Base-by-base conservation (phyloP, 1,140 invertebrate genomes). In the Paracyclopina nana region DNA sequence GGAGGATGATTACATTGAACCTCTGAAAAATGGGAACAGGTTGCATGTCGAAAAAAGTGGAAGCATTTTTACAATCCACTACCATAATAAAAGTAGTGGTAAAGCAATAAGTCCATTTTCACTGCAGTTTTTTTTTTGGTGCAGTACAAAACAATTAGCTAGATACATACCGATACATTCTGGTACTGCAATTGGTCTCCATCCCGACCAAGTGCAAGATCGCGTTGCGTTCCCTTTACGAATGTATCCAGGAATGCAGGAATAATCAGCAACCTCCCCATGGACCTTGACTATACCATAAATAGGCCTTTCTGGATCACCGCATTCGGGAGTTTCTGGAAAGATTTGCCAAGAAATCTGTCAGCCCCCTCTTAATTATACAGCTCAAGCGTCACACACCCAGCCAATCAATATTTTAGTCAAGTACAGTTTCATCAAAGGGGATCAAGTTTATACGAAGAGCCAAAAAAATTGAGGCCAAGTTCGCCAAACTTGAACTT, bases 1-100 rank as follows among this genome's bases (percentile, higher is more conserved):
- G 41, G 12, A 14, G 59, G 59, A n/a, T 58, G 40, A 34, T 53
- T 50, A 51, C 59, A 60, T 44, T 53, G 43, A 6, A 59, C 51
- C 42, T 58, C 59, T 58, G 40, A 48, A 48, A 48, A 2, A 27
- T 2, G 4, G 29, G 29, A 41, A 8, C n/a, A n/a, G n/a, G n/a
- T n/a, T n/a, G n/a, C n/a, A n/a, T n/a, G n/a, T n/a, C n/a, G n/a
- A n/a, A n/a, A n/a, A n/a, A n/a, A n/a, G n/a, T n/a, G n/a, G n/a
- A n/a, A n/a, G n/a, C n/a, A n/a, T n/a, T n/a, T n/a, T n/a, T n/a
- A n/a, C n/a, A n/a, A n/a, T n/a, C n/a, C n/a, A n/a, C n/a, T n/a
- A n/a, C n/a, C n/a, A n/a, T n/a, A n/a, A n/a, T n/a, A n/a, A n/a
- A n/a, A n/a, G n/a, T n/a, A n/a, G n/a, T n/a, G n/a, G n/a, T n/a